Evolutionary conservation across 2,888 invertebrate species (phyloP).

Genomic region (Arctia plantaginis): DNA sequence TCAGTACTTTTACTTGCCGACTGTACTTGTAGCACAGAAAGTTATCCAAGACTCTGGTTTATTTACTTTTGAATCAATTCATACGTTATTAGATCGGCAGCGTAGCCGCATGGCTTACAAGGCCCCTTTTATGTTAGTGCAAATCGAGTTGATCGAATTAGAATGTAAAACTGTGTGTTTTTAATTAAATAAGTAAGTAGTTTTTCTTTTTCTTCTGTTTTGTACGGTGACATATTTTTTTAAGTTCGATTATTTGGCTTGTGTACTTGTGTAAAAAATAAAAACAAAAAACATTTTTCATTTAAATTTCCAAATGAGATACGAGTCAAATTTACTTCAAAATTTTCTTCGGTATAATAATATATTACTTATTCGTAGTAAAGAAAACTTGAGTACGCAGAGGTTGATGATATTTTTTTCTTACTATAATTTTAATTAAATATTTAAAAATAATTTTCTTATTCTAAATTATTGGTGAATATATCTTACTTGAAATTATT

Average conservation of each 20-base stretch:
- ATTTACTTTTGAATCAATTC: conserved; percentile 7
- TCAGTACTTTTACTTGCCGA: not conserved
- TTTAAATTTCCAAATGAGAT: no score
- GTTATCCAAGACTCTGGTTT: not conserved
- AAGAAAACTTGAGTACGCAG: no score
- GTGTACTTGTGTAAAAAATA: no score
- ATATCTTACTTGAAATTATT: no score
- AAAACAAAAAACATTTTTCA: no score
- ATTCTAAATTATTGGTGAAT: no score
- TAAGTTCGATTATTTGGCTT: not conserved
- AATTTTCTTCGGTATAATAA: no score
- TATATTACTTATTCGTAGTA: no score
- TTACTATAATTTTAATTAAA: no score
- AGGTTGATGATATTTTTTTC: no score
- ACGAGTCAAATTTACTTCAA: no score
- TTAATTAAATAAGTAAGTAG: not conserved
- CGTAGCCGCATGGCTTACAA: conserved; percentile 5
- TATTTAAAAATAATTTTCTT: no score
- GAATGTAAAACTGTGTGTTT: not conserved
- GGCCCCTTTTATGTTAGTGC: conserved; percentile 1
- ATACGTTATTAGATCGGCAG: conserved; percentile 9
- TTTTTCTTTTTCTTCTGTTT: not conserved
- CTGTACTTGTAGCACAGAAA: not conserved
- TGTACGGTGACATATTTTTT: not conserved
- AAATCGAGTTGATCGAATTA: not conserved